These are phyloP conservation scores for Diabrotica virgifera DNA, from an alignment of 1,140 invertebrate species.

Conservation along the genomic window DNA sequence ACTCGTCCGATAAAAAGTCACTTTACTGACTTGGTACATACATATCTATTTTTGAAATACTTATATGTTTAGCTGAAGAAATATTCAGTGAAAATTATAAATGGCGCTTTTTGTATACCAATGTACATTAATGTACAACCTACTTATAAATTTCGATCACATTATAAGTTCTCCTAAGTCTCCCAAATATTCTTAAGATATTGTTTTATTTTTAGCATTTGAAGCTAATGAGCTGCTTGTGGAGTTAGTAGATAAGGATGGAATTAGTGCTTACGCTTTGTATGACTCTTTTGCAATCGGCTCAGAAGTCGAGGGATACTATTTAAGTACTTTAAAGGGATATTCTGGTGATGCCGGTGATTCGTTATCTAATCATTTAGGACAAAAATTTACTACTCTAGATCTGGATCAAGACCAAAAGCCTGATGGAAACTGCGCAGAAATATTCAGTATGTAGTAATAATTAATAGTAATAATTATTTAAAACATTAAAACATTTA, in stretches of 20 bases:
- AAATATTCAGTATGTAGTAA: conserved; percentile 3
- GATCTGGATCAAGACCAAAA: conserved; percentile 10
- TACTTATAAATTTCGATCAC: too few species aligned
- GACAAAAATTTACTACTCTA: conserved; percentile 12
- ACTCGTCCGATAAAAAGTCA: too few species aligned
- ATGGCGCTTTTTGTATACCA: too few species aligned
- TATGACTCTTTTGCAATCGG: conserved; percentile 8
- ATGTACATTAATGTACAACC: too few species aligned
- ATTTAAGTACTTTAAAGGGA: conserved; percentile 5
- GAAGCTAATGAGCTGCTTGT: conserved; percentile 4
- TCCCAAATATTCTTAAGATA: too few species aligned
- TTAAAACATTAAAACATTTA: too few species aligned
- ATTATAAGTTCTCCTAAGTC: too few species aligned
- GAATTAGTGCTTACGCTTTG: conserved; percentile 6
- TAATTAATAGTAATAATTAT: too few species aligned
- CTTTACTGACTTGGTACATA: too few species aligned
- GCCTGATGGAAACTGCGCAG: conserved; percentile 13
- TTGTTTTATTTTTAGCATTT: not conserved
- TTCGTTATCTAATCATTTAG: not conserved
- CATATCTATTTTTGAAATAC: too few species aligned
- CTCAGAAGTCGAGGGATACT: conserved; percentile 9
- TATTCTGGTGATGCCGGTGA: conserved; percentile 14
- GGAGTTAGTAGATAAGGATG: conserved; percentile 4
- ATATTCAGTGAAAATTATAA: too few species aligned
- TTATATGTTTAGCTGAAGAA: too few species aligned